Percentiles rank a stretch among this genome's conserved stretches.
These are phyloP conservation scores for Ia io DNA, from an alignment of 2,113 vertebrate genomes.

Conservation along the genomic window DNA sequence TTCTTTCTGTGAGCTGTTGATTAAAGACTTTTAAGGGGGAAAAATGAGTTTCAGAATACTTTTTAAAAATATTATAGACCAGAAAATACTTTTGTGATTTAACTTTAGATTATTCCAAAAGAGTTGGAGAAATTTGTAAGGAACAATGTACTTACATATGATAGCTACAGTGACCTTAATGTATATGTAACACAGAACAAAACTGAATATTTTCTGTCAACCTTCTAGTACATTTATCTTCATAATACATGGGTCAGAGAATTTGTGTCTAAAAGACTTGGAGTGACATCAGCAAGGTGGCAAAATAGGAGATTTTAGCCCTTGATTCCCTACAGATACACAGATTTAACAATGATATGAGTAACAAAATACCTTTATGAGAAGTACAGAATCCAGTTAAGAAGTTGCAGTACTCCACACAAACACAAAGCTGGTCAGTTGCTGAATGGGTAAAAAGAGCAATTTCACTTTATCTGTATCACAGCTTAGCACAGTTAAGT, in stretches of 20 bases:
- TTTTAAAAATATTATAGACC: not conserved
- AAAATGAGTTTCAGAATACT: not conserved
- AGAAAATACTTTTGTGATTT: constrained; percentile 25
- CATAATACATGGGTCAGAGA: not conserved
- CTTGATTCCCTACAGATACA: not conserved
- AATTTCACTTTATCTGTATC: not conserved
- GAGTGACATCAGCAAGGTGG: not conserved
- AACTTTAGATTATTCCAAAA: not conserved
- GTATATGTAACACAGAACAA: not conserved
- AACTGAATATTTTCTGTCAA: constrained; percentile 21
- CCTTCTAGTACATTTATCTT: not conserved
- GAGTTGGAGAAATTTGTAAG: not conserved
- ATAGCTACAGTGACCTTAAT: not conserved
- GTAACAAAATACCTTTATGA: not conserved
- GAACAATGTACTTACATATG: not conserved
- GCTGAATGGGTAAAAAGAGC: not conserved
- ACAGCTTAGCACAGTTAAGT: not conserved
- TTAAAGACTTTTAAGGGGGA: not conserved
- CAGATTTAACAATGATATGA: not conserved
- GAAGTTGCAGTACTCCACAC: not conserved
- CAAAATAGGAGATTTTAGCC: not conserved
- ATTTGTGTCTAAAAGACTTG: not conserved
- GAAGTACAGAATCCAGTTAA: not conserved
- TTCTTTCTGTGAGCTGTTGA: not conserved
- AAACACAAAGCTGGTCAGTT: not conserved